These are phyloP conservation scores for Pseudopodoces humilis DNA, from an alignment of 2,113 vertebrate species.

Conservation along the genomic window DNA sequence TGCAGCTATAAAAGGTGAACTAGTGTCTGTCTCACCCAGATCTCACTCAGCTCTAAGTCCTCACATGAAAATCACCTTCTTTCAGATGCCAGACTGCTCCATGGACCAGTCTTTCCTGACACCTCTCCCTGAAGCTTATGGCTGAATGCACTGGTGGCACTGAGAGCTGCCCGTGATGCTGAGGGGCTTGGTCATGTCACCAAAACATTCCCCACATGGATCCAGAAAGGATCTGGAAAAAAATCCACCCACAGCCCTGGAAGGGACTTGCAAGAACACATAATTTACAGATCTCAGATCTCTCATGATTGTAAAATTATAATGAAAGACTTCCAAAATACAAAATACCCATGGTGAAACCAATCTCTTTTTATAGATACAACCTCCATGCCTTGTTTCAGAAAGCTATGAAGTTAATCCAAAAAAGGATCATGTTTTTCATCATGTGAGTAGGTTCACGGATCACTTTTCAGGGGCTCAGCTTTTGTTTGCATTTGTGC, in stretches of 20 bases:
- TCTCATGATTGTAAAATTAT: background rate
- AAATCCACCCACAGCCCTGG: background rate
- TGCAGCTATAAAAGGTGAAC: background rate
- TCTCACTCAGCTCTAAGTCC: background rate
- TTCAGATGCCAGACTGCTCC: background rate
- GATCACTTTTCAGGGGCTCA: background rate
- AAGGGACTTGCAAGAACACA: background rate
- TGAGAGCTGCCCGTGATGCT: accelerated
- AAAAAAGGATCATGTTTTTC: background rate
- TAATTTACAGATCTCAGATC: background rate
- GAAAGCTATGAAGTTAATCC: background rate
- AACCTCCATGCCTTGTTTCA: background rate
- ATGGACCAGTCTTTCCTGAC: background rate
- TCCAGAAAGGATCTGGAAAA: background rate
- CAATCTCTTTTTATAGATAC: background rate
- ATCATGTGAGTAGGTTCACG: background rate
- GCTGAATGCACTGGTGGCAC: background rate
- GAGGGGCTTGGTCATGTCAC: background rate
- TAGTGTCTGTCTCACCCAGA: background rate
- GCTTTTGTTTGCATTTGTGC: background rate
- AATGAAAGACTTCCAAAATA: background rate
- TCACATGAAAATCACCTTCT: background rate
- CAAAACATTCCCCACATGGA: background rate
- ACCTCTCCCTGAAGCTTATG: background rate
- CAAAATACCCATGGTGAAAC: background rate